Conservation (phyloP, 2,113 vertebrate species). For the Bos taurus region DNA sequence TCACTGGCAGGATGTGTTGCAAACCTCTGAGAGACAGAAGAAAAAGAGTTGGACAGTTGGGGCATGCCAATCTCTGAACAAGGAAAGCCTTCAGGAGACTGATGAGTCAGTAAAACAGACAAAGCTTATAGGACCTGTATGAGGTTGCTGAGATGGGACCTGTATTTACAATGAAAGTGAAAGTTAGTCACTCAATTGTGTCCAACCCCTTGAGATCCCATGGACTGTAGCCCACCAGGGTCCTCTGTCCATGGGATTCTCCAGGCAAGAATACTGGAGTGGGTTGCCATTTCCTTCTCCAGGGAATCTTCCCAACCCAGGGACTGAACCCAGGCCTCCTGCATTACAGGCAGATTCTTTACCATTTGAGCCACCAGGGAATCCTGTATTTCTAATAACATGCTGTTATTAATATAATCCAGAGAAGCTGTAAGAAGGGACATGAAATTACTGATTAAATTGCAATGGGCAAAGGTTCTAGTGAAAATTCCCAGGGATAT, state of each 20-base stretch:
- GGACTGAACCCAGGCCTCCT: not conserved
- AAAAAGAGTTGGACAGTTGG: not conserved
- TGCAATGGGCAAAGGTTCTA: not conserved
- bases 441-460: not conserved
- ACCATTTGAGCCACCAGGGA: not conserved
- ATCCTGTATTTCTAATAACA: not conserved
- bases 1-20: not conserved
- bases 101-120: not conserved
- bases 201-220: rapidly evolving
- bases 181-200: not conserved
- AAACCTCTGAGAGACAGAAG: not conserved
- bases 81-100: not conserved
- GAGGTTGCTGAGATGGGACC: not conserved
- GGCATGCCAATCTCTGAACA: not conserved
- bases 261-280: not conserved
- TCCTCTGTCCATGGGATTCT: not conserved
- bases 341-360: not conserved
- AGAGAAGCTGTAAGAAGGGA: not conserved
- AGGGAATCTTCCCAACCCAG: not conserved
- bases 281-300: not conserved
- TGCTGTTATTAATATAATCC: not conserved
- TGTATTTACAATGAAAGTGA: not conserved
- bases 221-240: not conserved
- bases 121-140: not conserved
- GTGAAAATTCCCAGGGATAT: rapidly evolving